phyloP scores from a whole-genome alignment of 30 jellyfish, hydroid and myxozoan genomes.

The Phacellophora camtschatica region DNA sequence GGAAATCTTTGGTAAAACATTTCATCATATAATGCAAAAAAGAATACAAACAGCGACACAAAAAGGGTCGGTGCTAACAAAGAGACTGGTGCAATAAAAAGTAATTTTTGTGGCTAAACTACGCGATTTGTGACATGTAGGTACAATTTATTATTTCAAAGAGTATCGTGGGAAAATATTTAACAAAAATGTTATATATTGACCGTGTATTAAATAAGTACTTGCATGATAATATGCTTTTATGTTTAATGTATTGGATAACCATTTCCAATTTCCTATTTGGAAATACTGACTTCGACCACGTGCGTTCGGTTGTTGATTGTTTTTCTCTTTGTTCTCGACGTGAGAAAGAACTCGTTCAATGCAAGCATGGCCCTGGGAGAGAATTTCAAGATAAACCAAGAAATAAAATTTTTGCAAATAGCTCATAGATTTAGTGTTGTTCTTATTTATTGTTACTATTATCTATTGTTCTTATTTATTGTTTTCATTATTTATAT shows the following conservation, averaged over 20 bases:
- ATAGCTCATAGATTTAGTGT: too few species aligned
- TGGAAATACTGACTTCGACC: neutral
- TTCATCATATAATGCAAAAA: neutral
- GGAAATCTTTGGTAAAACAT: too few species aligned
- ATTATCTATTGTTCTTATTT: too few species aligned
- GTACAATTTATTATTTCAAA: neutral
- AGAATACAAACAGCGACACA: neutral
- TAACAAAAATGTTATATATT: neutral
- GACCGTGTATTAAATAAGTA: neutral
- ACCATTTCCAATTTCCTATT: too few species aligned
- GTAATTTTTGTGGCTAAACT: neutral
- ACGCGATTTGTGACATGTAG: neutral
- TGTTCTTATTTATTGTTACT: too few species aligned
- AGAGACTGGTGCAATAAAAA: too few species aligned
- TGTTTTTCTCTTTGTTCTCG: slow-evolving; percentile 12
- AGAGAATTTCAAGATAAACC: neutral
- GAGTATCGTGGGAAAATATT: neutral
- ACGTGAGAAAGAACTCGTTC: slow-evolving; percentile 48
- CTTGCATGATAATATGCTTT: neutral
- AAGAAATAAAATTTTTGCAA: neutral
- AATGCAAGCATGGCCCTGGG: slow-evolving; percentile 61
- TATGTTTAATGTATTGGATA: too few species aligned
- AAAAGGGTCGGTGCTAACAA: neutral
- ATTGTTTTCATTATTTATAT: too few species aligned
- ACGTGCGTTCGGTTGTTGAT: slow-evolving; percentile 26